Evolutionary conservation across 2,888 invertebrate species (phyloP), one percentile per base, ranked within the genome.

Genomic region (Serripes groenlandicus): DNA sequence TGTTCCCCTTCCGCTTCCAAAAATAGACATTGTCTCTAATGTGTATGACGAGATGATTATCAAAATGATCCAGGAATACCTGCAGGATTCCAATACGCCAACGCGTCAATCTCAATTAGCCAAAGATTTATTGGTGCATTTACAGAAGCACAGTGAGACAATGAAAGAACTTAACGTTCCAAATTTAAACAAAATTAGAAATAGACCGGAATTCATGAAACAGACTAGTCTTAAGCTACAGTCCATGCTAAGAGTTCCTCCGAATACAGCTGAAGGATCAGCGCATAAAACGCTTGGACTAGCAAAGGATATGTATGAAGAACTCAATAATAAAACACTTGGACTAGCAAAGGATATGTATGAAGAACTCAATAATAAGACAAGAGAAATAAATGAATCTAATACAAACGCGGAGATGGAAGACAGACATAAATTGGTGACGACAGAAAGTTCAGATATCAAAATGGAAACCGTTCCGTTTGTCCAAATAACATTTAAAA

Each of bases 41-140:
- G 90, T 91, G n/a, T 91, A 91, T 69, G 90, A 91, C 64, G 91
- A 91, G 71, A 84, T 91, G 69, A 89, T 91, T 35, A 83, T 91
- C 26, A 91, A 91, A 74, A 90, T 90, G 70, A 89, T 91, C 34
- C 85, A 91, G 79, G 81, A 89, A 32, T 91, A 90, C 62, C 78
- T 91, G n/a, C 85, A 85, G 58, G 87, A 85, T 42, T 81, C 88
- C 1, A 86, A 88, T n/a, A 85, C 88, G 5, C 81, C 86, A n/a
- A 78, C 83, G 7, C 83, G 88, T 3, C 90, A 90, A 66, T 77
- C 85, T 0, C 84, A 87, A 32, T 71, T 88, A 37, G 90, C 90
- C 11, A 78, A 80, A 35, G 86, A 90, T 9, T 60, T 90, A 15
- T 62, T 90, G 11, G 75, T 78, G 5, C 88, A 90, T 34, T 73